Evolutionary conservation across 2,113 vertebrate species (phyloP), one percentile per base, ranked within the genome.

Genomic region (Zosterops pallidus): DNA sequence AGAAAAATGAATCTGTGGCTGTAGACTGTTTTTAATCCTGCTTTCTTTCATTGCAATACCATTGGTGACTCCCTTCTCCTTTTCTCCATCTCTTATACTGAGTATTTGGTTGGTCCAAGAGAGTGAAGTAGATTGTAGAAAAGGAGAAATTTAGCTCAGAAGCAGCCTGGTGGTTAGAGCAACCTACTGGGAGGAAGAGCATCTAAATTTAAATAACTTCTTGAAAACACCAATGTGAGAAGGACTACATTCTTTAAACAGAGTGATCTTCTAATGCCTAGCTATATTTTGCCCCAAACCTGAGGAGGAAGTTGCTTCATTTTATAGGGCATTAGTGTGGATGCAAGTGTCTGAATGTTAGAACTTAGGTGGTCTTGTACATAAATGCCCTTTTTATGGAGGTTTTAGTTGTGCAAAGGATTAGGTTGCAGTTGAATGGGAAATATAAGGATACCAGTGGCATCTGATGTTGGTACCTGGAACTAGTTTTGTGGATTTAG

Each of bases 401-500:
- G 28, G 8, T 35, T 92, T 89, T 71, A 68, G 33, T 41, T 63
- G 12, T 59, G 5, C 55, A 47, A 64, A 64, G 46, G 46, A 29
- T 86, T 83, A 70, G 50, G 46, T 92, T 88, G 50, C 82, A 90
- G 49, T 31, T 87, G 71, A 93, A 46, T 28, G 53, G 79, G 67
- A 83, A 80, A 74, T 90, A 70, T 76, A 76, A 89, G 70, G 46
- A 12, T 88, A 69, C 80, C 2, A 0, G 31, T 76, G 75, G 62
- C 50, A 65, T 94, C 74, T 80, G 63, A 83, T 68, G 60, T 82
- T 69, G 22, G 35, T 56, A 79, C 55, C 78, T 80, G 70, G n/a
- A 94, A 94, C 67, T 86, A 79, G 85, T 93, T 92, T 83, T 72
- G 53, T 53, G 70, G 63, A 46, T 89, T 92, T 90, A 79, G 53